Base-by-base conservation (phyloP, 1,140 invertebrate genomes). In the silkworm (Bombyx mori) region DNA sequence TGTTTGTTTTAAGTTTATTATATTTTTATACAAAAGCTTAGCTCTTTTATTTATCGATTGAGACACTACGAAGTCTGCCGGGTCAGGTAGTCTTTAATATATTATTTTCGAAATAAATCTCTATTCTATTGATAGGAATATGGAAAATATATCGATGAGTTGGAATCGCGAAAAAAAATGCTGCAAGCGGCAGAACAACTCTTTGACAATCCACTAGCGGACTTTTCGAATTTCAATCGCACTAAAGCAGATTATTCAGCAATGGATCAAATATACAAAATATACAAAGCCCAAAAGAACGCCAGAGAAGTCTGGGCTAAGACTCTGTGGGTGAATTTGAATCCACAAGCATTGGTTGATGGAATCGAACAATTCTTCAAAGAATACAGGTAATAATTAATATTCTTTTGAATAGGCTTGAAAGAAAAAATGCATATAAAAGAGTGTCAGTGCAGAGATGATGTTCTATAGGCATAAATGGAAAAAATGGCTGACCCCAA, bases 311-410 rank as follows among this genome's bases (percentile, higher is more conserved):
- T 89, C 2, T 98, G 96, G 96, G 91, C 94, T 6, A 93, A 94
- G 75, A 96, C 94, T 1, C 79, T 97, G 6, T 98, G 97, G 96
- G 91, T 90, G 2, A 92, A 98, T 80, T 88, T 98, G 8, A 94
- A 97, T 82, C 92, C 96, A 1, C 92, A 95, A 67, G 89, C 92
- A 4, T 81, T 98, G 5, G 91, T 95, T 18, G 94, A 97, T 60
- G 96, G 95, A 10, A 97, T 97, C 71, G 96, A 98, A 58, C 89
- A 89, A 49, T 97, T 93, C 81, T 82, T 97, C 42, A 94, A 93
- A 70, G 92, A 94, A 62, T 95, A 94, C 66, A 89, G 92, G 69
- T 92, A 88, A 63, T 66, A 44, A 43, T 50, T 66, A 44, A 43
- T 50, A 12, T 35, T 35, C 26, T 35, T 35, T 2, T 18, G 12